Percentiles rank a stretch among this genome's conserved stretches.
These are phyloP conservation scores for Zygaena filipendulae DNA, from an alignment of 2,888 invertebrate species.

Conservation along the genomic window DNA sequence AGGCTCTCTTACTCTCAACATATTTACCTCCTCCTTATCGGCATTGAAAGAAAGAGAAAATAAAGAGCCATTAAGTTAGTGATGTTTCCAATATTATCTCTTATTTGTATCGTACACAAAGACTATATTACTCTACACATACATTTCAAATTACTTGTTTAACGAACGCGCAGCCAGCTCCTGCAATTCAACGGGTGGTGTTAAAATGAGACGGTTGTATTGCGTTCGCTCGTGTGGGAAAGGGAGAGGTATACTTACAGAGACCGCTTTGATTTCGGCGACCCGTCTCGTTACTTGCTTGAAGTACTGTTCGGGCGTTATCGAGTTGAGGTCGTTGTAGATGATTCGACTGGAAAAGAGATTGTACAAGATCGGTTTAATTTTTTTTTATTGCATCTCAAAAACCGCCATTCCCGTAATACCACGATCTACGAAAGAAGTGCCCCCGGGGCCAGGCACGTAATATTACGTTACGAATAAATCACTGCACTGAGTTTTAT, in stretches of 20 bases:
- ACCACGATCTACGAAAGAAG: too few relatives aligned
- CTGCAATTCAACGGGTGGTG: constrained; percentile 28
- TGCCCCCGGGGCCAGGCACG: too few relatives aligned
- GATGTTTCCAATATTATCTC: constrained; percentile 38
- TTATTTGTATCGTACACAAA: constrained; percentile 20
- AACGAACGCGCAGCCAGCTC: constrained; percentile 30
- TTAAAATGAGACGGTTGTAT: constrained; percentile 23
- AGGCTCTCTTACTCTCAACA: constrained; percentile 33
- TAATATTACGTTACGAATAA: too few relatives aligned
- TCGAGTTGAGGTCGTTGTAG: constrained; percentile 88
- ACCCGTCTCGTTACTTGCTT: constrained; percentile 90
- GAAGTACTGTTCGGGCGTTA: constrained; percentile 96
- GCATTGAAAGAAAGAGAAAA: constrained; percentile 61
- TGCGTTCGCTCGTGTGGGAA: constrained; percentile 15
- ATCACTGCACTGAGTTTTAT: too few relatives aligned
- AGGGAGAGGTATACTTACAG: constrained; percentile 69
- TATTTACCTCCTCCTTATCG: constrained; percentile 64
- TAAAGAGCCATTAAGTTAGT: constrained; percentile 58
- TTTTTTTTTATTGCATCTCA: background rate
- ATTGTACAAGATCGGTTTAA: constrained; percentile 3
- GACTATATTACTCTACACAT: constrained; percentile 29
- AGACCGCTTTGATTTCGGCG: constrained; percentile 91
- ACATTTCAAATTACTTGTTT: constrained; percentile 26
- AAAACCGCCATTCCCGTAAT: too few relatives aligned
- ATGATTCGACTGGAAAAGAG: constrained; percentile 78